Base-by-base conservation (phyloP, 2,113 vertebrate genomes). In the Rhinichthys klamathensis region DNA sequence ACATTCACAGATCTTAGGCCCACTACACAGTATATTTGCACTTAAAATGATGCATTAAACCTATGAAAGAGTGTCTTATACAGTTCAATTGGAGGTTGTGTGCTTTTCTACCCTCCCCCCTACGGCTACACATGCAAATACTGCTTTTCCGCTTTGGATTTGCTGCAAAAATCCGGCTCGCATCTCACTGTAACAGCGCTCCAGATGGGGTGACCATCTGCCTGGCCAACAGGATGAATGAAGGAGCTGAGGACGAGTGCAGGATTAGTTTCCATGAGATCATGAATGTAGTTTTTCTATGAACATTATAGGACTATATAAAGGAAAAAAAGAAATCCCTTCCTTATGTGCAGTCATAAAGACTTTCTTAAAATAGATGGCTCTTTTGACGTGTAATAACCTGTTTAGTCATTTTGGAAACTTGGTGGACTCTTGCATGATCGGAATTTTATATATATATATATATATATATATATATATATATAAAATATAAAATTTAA, bases 141-240 rank as follows among this genome's bases (percentile, higher is more conserved):
- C 49, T 1, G 51, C 54, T 84, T 49, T 75, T 69, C 74, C 69
- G 58, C 72, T 75, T 67, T 51, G 84, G 86, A 89, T 83, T 85
- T 89, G 76, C 72, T 67, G 58, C 41, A 35, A 49, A 87, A 85
- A 87, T 87, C 58, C 54, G 51, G 51, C 80, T 73, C 41, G 21
- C 51, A n/a, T 30, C 41, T 85, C 72, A 27, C 60, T 32, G 56
- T 74, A 70, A 56, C 58, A 69, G 51, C 60, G 65, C 82, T 88
- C 78, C 88, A 88, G 85, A 88, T 84, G 83, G 87, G 84, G 23
- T 16, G 82, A 67, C 90, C 88, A 88, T 87, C 87, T 88, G 87
- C 87, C 67, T 74, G 58, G 61, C 72, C 32, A 38, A n/a, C 18
- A 51, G 16, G 23, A 82, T 78, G 61, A 85, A 80, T 65, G 82